These are phyloP conservation scores for Hypomecis punctinalis DNA, from an alignment of 2,888 invertebrate species.

Conservation along the genomic window DNA sequence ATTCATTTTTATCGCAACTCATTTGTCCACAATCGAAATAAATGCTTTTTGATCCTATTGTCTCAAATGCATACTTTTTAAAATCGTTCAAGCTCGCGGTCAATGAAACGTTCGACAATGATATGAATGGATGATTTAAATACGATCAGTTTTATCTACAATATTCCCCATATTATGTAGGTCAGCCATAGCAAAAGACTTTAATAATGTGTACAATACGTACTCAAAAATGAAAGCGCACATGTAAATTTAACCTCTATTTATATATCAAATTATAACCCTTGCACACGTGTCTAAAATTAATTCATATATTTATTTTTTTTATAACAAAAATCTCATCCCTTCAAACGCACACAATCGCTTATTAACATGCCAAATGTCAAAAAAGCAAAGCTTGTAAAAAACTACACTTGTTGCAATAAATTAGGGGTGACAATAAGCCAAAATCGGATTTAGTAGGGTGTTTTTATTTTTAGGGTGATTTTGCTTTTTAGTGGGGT, in stretches of 20 bases:
- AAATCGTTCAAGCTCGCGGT: too few relatives aligned
- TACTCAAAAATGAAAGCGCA: neutral
- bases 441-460: conserved; percentile 72
- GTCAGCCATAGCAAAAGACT: too few relatives aligned
- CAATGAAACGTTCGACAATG: too few relatives aligned
- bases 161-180: too few relatives aligned
- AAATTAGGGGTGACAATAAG: conserved; percentile 66
- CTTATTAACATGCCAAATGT: conserved; percentile 42
- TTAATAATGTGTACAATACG: neutral
- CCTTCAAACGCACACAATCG: conserved; percentile 27
- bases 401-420: conserved; percentile 56
- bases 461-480: conserved; percentile 44
- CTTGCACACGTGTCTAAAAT: conserved; percentile 17
- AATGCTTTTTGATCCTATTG: too few relatives aligned
- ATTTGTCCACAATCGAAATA: too few relatives aligned
- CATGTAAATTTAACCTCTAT: neutral
- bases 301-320: conserved; percentile 3
- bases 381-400: conserved; percentile 25
- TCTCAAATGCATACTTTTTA: too few relatives aligned
- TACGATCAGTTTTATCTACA: too few relatives aligned
- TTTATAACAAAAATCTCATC: conserved; percentile 18
- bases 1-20: too few relatives aligned
- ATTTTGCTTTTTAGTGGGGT: conserved; percentile 61
- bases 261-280: neutral
- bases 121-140: too few relatives aligned